Evolutionary conservation across 2,888 invertebrate genomes (phyloP).

Genomic region (Drosophila conformis): DNA sequence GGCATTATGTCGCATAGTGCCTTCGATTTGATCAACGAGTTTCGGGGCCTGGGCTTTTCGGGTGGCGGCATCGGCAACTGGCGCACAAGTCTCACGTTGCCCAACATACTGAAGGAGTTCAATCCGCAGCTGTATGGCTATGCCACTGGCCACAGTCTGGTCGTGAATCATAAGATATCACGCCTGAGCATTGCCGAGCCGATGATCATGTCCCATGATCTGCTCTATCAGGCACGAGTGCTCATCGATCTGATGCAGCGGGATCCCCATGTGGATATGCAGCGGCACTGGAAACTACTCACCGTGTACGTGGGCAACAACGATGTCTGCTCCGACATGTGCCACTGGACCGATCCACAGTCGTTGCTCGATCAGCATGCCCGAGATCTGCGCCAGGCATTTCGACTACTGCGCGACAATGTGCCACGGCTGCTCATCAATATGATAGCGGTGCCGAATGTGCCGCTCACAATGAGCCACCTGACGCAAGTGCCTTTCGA

Average conservation of each 20-base stretch:
- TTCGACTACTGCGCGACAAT: constrained; percentile 86
- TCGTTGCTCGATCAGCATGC: constrained; percentile 85
- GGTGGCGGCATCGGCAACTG: constrained; percentile 86
- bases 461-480: constrained; percentile 49
- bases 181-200: constrained; percentile 83
- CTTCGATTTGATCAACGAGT: constrained; percentile 85
- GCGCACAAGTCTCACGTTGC: constrained; percentile 86
- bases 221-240: constrained; percentile 73
- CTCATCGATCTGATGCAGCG: constrained; percentile 73
- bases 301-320: constrained; percentile 87
- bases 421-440: constrained; percentile 85
- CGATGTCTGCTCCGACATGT: constrained; percentile 87
- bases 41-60: constrained; percentile 85
- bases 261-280: constrained; percentile 85
- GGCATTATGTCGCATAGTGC: constrained; percentile 86
- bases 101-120: constrained; percentile 88
- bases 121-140: constrained; percentile 88
- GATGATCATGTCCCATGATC: constrained; percentile 79
- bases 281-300: constrained; percentile 88
- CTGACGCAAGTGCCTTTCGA: constrained; percentile 59
- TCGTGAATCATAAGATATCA: constrained; percentile 66
- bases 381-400: constrained; percentile 84
- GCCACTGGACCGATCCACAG: constrained; percentile 84
- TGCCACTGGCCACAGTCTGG: constrained; percentile 72
- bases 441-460: constrained; percentile 73